Percentiles rank a stretch among this genome's conserved stretches.
phyloP scores from a whole-genome alignment of 2,113 vertebrate genomes.

The Synchiropus splendidus region DNA sequence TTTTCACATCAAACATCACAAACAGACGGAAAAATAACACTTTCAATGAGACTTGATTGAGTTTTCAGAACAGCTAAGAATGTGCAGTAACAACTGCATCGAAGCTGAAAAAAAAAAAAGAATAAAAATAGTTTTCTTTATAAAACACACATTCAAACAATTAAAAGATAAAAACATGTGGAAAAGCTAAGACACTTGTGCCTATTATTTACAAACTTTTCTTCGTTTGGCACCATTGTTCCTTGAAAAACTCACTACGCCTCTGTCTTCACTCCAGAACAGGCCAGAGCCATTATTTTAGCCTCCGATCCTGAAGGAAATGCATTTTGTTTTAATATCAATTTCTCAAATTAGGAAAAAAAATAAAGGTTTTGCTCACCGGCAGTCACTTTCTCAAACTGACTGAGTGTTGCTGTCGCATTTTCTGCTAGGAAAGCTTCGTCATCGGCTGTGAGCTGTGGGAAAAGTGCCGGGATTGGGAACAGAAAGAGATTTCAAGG shows the following conservation, averaged over 20 bases:
- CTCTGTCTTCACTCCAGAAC: slow-evolving; percentile 84
- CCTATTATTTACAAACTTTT: slow-evolving; percentile 22
- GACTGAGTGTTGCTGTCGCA: slow-evolving; percentile 80
- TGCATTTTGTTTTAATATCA: too few relatives aligned
- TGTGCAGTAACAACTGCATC: too few relatives aligned
- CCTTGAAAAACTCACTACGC: slow-evolving; percentile 30
- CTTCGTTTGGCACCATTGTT: slow-evolving; percentile 28
- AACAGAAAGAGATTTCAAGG: too few relatives aligned
- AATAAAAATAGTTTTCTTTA: too few relatives aligned
- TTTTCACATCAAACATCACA: too few relatives aligned
- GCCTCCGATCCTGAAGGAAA: slow-evolving; percentile 80
- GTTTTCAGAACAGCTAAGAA: too few relatives aligned
- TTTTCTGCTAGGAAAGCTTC: slow-evolving; percentile 84
- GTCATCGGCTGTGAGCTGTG: slow-evolving; percentile 81
- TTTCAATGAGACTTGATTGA: not conserved
- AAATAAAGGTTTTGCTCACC: slow-evolving; percentile 1
- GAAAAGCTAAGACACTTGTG: slow-evolving; percentile 36
- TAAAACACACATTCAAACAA: slow-evolving; percentile 19
- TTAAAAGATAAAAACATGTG: slow-evolving; percentile 44
- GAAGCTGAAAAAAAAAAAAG: too few relatives aligned
- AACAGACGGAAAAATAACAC: not conserved
- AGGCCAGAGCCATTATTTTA: slow-evolving; percentile 93
- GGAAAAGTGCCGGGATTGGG: too few relatives aligned
- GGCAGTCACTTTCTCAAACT: slow-evolving; percentile 88
- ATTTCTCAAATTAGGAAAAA: not conserved